Evolutionary conservation across 2,113 vertebrate genomes (phyloP).

Genomic region (Pygoscelis antarcticus): DNA sequence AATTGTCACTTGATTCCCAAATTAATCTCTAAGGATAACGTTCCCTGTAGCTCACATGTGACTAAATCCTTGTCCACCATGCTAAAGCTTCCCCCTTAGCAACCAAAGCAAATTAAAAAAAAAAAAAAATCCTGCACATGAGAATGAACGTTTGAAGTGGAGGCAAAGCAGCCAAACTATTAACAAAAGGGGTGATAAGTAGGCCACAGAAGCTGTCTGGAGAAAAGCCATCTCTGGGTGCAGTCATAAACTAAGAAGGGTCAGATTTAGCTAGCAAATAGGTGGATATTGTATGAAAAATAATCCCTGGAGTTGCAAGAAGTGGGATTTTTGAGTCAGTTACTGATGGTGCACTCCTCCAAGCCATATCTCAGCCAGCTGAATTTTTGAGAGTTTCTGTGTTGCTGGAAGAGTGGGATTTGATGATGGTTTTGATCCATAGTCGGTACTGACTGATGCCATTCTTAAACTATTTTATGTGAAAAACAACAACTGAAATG

Average conservation of each 20-base stretch:
- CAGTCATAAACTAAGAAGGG: background rate
- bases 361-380: background rate
- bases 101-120: background rate
- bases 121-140: background rate
- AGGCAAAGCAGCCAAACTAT: background rate
- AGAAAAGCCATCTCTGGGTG: background rate
- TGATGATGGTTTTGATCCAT: background rate
- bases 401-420: background rate
- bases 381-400: background rate
- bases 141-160: slow-evolving; percentile 9
- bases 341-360: background rate
- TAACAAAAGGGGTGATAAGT: background rate
- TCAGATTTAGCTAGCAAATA: background rate
- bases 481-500: background rate
- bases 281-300: background rate
- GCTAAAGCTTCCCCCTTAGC: slow-evolving; percentile 9
- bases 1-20: slow-evolving; percentile 45
- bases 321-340: background rate
- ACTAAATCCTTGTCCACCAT: slow-evolving; percentile 11
- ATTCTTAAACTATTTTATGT: background rate
- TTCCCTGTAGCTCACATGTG: background rate
- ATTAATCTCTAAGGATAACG: slow-evolving; percentile 20
- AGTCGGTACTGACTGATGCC: background rate
- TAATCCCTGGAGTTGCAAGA: background rate
- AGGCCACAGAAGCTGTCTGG: background rate